Base-by-base conservation (phyloP, 2,113 vertebrate species). In the Cyphomyrus discorhynchus region DNA sequence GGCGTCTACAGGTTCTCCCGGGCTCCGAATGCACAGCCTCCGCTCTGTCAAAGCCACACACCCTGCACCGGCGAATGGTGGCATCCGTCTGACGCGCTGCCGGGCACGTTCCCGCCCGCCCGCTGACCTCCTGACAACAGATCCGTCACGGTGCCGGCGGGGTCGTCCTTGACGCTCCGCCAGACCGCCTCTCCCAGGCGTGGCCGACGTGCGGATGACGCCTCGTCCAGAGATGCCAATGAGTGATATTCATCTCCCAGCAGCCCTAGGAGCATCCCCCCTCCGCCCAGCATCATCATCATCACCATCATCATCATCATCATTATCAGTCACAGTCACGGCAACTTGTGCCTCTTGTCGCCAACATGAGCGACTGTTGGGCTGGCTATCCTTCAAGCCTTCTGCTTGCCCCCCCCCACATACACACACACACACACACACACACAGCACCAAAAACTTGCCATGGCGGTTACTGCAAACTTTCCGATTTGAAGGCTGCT, bases 281-380 rank as follows among this genome's bases (percentile, higher is more conserved):
- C 56, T 56, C 83, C 89, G 88, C 70, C 84, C 93, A 91, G 92
- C 93, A 92, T 91, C 90, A 47, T 87, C 92, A 91, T 87, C 92
- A 91, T 91, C 84, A 92, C 24, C 87, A 86, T 9, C 62, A 70
- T 27, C 80, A 85, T 27, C 39, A 19, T 88, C 70, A 62, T 91
- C 88, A 53, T 93, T 95, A 96, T 96, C 95, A 93, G 94, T 95
- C 94, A 93, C 88, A 80, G 92, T 93, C 93, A 90, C 91, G 90
- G 92, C 89, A 93, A 95, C 95, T 95, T 94, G 94, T 93, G 77
- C 90, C 88, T 89, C 92, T 91, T 91, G 91, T 95, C 94, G 92
- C 91, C 91, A 87, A 90, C 92, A 94, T 95, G 95, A 95, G 94
- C 95, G 94, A 94, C 91, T 94, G 94, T 91, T 89, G 90, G 92